Conservation (phyloP, 2,113 vertebrate species). For the Tiliqua scincoides region DNA sequence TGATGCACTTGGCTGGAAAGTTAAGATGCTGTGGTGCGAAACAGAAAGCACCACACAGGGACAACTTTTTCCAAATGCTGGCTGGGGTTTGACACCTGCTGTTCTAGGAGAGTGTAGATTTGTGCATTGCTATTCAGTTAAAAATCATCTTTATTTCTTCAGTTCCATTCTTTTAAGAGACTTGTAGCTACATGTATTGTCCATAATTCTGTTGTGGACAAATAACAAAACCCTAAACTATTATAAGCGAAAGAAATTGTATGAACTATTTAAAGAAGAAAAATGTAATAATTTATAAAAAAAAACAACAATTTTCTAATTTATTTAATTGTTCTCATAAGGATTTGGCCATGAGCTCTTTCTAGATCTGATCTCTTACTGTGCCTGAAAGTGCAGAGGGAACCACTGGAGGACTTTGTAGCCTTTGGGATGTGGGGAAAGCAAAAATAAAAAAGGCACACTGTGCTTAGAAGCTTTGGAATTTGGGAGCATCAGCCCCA, state of each 20-base stretch:
- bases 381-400: conserved; percentile 77
- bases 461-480: not conserved
- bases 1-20: too few relatives aligned
- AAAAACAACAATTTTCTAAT: conserved; percentile 79
- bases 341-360: conserved; percentile 75
- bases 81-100: too few relatives aligned
- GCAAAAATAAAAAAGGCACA: not conserved
- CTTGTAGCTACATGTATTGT: not conserved
- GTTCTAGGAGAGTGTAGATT: not conserved
- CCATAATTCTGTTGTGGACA: not conserved
- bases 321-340: conserved; percentile 79
- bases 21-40: too few relatives aligned
- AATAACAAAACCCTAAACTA: conserved; percentile 9
- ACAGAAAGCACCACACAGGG: too few relatives aligned
- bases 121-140: not conserved
- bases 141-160: not conserved
- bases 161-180: not conserved
- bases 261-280: conserved; percentile 39
- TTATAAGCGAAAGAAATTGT: conserved; percentile 16
- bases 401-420: conserved; percentile 55
- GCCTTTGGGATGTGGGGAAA: not conserved
- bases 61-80: too few relatives aligned
- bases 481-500: not conserved
- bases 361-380: conserved; percentile 29
- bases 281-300: conserved; percentile 31